Conservation (phyloP, 2,113 vertebrate species). For the Aythya baeri region DNA sequence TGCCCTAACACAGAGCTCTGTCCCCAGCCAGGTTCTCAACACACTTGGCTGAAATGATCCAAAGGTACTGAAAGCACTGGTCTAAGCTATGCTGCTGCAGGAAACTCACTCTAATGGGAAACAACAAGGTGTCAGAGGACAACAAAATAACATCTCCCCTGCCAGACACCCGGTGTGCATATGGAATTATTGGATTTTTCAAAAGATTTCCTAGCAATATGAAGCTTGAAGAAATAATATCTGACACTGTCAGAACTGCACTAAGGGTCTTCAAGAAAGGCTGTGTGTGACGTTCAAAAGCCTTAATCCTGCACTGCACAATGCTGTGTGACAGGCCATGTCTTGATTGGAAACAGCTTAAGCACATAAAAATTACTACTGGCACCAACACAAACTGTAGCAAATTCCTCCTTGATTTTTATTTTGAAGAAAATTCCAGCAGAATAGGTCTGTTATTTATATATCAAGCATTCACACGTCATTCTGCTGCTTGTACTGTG, state of each 20-base stretch:
- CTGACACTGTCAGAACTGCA: background rate
- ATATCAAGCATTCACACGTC: background rate
- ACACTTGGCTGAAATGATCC: background rate
- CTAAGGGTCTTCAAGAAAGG: background rate
- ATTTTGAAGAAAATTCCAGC: background rate
- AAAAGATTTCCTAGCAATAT: background rate
- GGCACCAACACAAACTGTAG: background rate
- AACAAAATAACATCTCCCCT: background rate
- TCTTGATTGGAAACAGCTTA: background rate
- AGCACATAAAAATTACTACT: background rate
- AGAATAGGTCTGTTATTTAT: background rate
- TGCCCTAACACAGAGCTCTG: background rate
- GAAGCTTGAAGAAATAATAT: background rate
- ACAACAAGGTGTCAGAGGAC: background rate
- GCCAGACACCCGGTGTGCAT: accelerated
- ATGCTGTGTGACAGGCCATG: background rate
- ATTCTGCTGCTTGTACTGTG: background rate
- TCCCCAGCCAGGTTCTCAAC: background rate
- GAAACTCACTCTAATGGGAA: background rate
- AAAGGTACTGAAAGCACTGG: background rate
- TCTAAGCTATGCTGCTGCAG: background rate
- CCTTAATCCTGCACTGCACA: background rate
- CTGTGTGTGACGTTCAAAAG: background rate
- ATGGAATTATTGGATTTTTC: background rate
- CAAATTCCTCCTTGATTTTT: background rate